Base-by-base conservation (phyloP, 2,113 vertebrate species). In the Paratilapia polleni region DNA sequence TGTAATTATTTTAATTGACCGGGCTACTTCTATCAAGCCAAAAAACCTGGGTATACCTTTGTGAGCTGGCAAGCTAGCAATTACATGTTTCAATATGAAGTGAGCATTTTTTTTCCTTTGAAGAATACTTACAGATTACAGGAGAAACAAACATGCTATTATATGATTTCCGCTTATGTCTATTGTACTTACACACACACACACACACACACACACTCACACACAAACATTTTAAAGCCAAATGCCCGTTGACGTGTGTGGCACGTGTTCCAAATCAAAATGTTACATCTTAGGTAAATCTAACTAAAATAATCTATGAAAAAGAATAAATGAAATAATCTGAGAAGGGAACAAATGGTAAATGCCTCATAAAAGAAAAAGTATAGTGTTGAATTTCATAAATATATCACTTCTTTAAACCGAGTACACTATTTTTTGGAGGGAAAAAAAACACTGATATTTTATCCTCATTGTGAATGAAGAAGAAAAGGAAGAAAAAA, bases 1-100 rank as follows among this genome's bases (percentile, higher is more conserved):
- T 93, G 81, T 95, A 93, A 95, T 95, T 93, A 93, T 93, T 92
- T 92, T 92, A 93, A 91, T 94, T 93, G 89, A 92, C 91, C 87
- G 20, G 90, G 87, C 78, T 91, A 91, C 87, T 89, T 93, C 89
- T 89, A 91, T 91, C 88, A 83, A 88, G 78, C 77, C 58, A 91
- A 92, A n/a, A 87, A 90, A 93, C 82, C 93, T 83, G 77, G 94
- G 78, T 17, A 68, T 60, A 90, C 83, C 89, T 94, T 89, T 89
- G 80, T 88, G 83, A 88, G 90, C 34, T 82, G 79, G 80, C 89
- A 93, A 94, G 90, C 74, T 85, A 62, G 82, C 59, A 86, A 94
- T 96, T 94, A 90, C 70, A 90, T 87, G 81, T 82, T 90, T 91
- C 82, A 66, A 68, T 86, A 92, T 58, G 70, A 77, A 91, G 82